Evolutionary conservation across 2,888 invertebrate species (phyloP).

Genomic region (Spisula solida): DNA sequence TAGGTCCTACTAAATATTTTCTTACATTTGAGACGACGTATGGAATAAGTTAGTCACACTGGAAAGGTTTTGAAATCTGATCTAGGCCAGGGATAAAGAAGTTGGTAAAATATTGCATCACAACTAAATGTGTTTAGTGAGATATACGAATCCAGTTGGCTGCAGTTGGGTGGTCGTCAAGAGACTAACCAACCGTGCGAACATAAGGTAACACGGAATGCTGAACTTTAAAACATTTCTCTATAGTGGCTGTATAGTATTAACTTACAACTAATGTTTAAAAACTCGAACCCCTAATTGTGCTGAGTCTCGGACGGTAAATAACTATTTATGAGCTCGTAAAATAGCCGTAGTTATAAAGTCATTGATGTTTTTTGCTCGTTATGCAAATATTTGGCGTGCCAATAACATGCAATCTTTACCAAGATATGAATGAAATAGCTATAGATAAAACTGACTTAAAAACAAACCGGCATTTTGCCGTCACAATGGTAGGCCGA

Average conservation of each 20-base stretch:
- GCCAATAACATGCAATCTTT: background rate
- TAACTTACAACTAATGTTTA: background rate
- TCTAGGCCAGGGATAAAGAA: background rate
- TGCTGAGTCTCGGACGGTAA: background rate
- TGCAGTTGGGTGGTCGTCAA: slow-evolving; percentile 41
- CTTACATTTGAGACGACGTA: background rate
- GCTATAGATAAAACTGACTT: background rate
- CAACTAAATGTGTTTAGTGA: slow-evolving; percentile 36
- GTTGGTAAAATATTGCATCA: slow-evolving; percentile 43
- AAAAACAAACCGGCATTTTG: background rate
- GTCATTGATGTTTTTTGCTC: slow-evolving; percentile 16
- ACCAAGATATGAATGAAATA: background rate
- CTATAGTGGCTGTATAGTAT: background rate
- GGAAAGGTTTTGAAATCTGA: slow-evolving; percentile 8
- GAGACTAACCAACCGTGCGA: slow-evolving; percentile 13
- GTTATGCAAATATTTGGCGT: slow-evolving; percentile 23
- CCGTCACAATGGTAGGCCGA: background rate
- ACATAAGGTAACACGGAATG: slow-evolving; percentile 17
- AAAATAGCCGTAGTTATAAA: background rate
- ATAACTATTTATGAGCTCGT: slow-evolving; percentile 20
- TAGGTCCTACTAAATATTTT: background rate
- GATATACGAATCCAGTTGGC: slow-evolving; percentile 10
- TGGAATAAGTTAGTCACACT: slow-evolving; percentile 21
- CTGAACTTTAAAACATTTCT: background rate
- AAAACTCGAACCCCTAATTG: slow-evolving; percentile 3